Evolutionary conservation across 1,140 invertebrate genomes (phyloP).

Genomic region (Drosophila obscura): DNA sequence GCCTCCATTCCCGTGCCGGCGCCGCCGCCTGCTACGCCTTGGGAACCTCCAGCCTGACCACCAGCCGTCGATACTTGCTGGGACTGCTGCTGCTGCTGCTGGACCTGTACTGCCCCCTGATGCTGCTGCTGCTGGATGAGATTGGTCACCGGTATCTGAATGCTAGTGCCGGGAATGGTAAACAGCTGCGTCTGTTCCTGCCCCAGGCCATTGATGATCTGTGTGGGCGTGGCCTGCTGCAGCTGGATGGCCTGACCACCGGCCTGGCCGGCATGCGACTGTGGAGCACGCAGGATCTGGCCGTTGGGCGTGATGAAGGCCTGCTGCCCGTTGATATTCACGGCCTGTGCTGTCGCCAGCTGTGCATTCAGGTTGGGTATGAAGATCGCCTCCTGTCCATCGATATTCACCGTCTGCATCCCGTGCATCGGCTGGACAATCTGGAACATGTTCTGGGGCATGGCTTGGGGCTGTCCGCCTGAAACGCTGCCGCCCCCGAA

Average conservation of each 20-base stretch:
- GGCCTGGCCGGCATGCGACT: constrained; percentile 24
- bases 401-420: constrained; percentile 95
- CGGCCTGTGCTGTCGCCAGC: constrained; percentile 67
- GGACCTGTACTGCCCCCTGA: constrained; percentile 47
- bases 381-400: constrained; percentile 96
- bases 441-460: constrained; percentile 80
- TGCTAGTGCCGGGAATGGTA: constrained; percentile 86
- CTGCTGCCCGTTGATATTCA: constrained; percentile 83
- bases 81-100: constrained; percentile 29
- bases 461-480: constrained; percentile 19
- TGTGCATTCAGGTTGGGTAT: constrained; percentile 87
- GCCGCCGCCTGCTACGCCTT: not conserved
- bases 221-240: constrained; percentile 64
- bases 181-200: constrained; percentile 85
- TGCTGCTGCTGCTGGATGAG: constrained; percentile 65
- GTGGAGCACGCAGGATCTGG: constrained; percentile 87
- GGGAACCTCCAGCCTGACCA: constrained; percentile 2
- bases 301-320: constrained; percentile 86
- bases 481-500: constrained; percentile 44
- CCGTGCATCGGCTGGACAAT: constrained; percentile 80
- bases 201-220: constrained; percentile 85
- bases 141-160: constrained; percentile 85
- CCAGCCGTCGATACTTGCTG: constrained; percentile 39
- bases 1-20: not conserved
- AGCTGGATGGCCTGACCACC: constrained; percentile 49